Evolutionary conservation across 2,797 vertebrate species (phyloP), one percentile per base, ranked within the genome.

Genomic region (Hippocampus kuda): DNA sequence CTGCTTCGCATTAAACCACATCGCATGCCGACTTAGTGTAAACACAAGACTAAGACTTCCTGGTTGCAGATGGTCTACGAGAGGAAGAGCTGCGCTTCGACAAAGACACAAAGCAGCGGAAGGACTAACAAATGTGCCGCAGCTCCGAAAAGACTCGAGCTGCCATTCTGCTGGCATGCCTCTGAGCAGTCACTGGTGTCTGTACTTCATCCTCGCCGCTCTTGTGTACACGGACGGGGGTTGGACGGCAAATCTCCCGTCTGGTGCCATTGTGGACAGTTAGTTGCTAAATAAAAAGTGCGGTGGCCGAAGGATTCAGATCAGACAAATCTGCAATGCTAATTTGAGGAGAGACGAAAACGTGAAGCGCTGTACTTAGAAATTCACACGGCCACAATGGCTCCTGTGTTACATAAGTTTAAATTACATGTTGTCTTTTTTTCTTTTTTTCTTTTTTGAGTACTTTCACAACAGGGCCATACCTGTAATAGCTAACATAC

Each of bases 241-340:
- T 65, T 49, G 0, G 46, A 81, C 73, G 81, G 69, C 80, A 86
- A 83, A 84, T 85, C 81, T 86, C 66, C 76, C 67, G 73, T 78
- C 73, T 82, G 81, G 76, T 72, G 74, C 77, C 73, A 81, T 71
- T 53, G 12, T n/a, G 67, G 74, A 81, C 76, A 74, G 81, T 71
- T 44, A 61, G 60, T 57, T 69, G 67, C 67, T 51, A 74, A 77
- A 77, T 71, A 67, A 65, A 63, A 71, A 57, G 9, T 27, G 10
- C 41, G 18, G 20, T 41, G 34, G 60, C 60, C 4, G 22, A 41
- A 41, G 9, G 20, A n/a, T 44, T 27, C 26, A 27, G 38, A n/a
- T 34, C 59, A 61, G 30, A 61, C 59, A 20, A 41, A 62, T 63
- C 61, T 46, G 62, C 42, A 46, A 16, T 44, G 41, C 15, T 44